Evolutionary conservation across 2,113 vertebrate genomes (phyloP), one percentile per base, ranked within the genome.

Genomic region (Orcinus orca): DNA sequence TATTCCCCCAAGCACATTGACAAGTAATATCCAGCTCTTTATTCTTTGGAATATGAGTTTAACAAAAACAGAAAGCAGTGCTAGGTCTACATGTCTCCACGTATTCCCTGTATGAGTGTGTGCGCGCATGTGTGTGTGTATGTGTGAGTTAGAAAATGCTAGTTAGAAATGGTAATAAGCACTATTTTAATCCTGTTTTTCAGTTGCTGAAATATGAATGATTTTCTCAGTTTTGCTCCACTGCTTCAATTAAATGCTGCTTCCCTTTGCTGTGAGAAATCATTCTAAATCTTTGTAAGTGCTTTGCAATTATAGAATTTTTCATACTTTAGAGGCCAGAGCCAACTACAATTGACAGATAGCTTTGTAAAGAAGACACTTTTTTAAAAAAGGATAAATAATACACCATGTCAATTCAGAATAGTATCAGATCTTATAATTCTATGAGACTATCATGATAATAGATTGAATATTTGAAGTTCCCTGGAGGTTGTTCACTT

Each of bases 121-220:
- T 62, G 11, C 58, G 8, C 84, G 67, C n/a, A 14, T 29, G 6
- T 50, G 36, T 29, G n/a, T 15, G 0, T 80, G 36, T 4, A 11
- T 13, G 7, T 13, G 15, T 53, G 18, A 11, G 47, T 33, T 62
- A 10, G 55, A 36, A 79, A 63, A 31, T 31, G 14, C 31, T 71
- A 82, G 25, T 23, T 77, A n/a, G 79, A 17, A 84, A 81, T 63
- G 33, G 26, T 70, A 81, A 84, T 31, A 3, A 84, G 9, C 17
- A 96, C 79, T 88, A 90, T 71, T 85, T 88, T 84, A 95, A 76
- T 5, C 15, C 36, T 74, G 25, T 85, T 85, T 15, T 91, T 90
- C 68, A 83, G 36, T 58, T 77, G 77, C 80, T 36, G 6, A 79
- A 93, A 68, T 93, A 47, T 60, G 55, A 15, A 44, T 38, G 21